Evolutionary conservation across 2,113 vertebrate genomes (phyloP).

Genomic region (Pseudorasbora parva): DNA sequence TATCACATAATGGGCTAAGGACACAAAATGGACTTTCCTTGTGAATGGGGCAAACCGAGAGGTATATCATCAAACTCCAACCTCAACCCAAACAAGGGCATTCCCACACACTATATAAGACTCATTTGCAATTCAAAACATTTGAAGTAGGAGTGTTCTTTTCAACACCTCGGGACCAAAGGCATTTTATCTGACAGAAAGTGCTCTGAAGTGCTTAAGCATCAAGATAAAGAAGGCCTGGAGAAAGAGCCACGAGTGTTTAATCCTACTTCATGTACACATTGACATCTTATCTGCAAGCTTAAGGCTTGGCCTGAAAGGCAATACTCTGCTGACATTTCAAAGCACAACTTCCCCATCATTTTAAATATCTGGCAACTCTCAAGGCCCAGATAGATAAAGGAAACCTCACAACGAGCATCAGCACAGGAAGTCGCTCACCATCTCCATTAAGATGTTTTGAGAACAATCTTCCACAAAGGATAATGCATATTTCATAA

Average conservation of each 20-base stretch:
- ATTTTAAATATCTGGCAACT: neutral
- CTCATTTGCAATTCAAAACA: conserved; percentile 70
- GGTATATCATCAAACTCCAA: conserved; percentile 45
- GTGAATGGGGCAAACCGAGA: conserved; percentile 47
- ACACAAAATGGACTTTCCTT: conserved; percentile 6
- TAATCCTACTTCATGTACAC: conserved; percentile 42
- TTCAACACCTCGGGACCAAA: conserved; percentile 66
- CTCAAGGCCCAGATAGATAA: neutral
- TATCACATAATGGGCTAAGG: neutral
- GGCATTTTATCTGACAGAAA: conserved; percentile 59
- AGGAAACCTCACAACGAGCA: neutral
- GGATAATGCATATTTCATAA: neutral
- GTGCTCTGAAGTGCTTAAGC: conserved; percentile 40
- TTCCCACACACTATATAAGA: conserved; percentile 40
- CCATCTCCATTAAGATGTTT: neutral
- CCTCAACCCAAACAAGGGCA: conserved; percentile 57
- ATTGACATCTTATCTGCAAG: conserved; percentile 44
- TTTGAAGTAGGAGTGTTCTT: conserved; percentile 51
- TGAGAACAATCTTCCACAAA: neutral
- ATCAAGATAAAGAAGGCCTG: conserved; percentile 49
- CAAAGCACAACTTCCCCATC: conserved; percentile 7
- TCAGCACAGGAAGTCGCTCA: neutral
- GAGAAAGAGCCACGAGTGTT: conserved; percentile 45
- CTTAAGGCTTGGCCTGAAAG: conserved; percentile 29
- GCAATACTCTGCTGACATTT: conserved; percentile 30